Conservation (phyloP, 2,113 vertebrate species). For the Lates calcarifer region DNA sequence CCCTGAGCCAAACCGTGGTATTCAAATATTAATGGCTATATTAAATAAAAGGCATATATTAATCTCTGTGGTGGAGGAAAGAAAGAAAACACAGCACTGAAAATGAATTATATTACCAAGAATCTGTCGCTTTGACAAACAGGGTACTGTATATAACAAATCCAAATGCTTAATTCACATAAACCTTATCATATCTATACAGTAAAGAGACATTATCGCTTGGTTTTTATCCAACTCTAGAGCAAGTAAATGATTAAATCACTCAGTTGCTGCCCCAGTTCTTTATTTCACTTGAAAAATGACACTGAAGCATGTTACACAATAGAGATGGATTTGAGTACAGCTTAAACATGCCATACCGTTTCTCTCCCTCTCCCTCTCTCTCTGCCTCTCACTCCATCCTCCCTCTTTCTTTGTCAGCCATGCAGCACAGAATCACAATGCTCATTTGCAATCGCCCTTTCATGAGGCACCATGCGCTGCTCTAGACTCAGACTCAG, state of each 20-base stretch:
- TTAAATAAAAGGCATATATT: conserved; percentile 59
- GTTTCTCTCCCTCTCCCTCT: conserved; percentile 11
- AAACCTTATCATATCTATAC: conserved; percentile 19
- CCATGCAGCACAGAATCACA: conserved; percentile 64
- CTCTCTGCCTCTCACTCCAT: conserved; percentile 37
- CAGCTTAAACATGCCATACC: conserved; percentile 35
- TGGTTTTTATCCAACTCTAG: conserved; percentile 23
- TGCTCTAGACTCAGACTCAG: conserved; percentile 49
- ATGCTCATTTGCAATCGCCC: conserved; percentile 76
- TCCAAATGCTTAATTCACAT: conserved; percentile 19
- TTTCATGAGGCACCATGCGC: conserved; percentile 65
- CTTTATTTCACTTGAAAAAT: conserved; percentile 48
- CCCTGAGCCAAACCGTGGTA: conserved; percentile 21
- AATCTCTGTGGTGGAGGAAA: conserved; percentile 18
- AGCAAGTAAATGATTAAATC: conserved; percentile 49
- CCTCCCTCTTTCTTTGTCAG: conserved; percentile 67
- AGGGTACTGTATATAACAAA: neutral
- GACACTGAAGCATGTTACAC: conserved; percentile 30
- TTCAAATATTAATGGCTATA: conserved; percentile 67
- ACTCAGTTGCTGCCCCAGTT: conserved; percentile 22
- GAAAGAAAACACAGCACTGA: conserved; percentile 3
- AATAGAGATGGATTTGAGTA: conserved; percentile 35
- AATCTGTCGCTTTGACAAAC: neutral
- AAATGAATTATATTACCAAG: neutral
- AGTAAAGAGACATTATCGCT: conserved; percentile 7